phyloP scores from a whole-genome alignment of 2,888 invertebrate genomes.

The Ceriagrion tenellum region DNA sequence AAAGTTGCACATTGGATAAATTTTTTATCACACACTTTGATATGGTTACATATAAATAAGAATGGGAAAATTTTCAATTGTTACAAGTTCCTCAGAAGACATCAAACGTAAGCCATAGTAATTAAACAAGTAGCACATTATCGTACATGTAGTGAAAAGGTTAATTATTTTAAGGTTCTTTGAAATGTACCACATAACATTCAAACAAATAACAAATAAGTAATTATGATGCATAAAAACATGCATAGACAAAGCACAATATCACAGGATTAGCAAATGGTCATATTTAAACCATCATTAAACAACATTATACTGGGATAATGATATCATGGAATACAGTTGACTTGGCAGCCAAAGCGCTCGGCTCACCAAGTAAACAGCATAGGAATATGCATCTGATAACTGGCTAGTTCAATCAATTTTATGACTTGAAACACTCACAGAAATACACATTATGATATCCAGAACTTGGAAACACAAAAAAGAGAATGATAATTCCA shows the following conservation, averaged over 20 bases:
- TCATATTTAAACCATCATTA: background rate
- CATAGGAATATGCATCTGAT: conserved; percentile 9
- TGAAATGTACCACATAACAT: background rate
- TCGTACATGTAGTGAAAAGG: background rate
- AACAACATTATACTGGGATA: background rate
- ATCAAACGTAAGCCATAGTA: background rate
- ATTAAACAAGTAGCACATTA: background rate
- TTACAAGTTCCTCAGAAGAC: background rate
- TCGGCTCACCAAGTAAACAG: background rate
- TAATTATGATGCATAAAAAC: background rate
- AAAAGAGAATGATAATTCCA: background rate
- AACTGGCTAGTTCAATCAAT: background rate
- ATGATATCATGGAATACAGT: background rate
- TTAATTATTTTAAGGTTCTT: background rate
- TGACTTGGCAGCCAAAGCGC: background rate
- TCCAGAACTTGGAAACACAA: background rate
- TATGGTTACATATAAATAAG: background rate
- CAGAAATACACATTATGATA: background rate
- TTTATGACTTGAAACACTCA: background rate
- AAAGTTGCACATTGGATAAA: background rate
- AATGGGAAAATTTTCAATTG: background rate
- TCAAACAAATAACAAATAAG: background rate
- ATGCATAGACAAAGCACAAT: conserved; percentile 25
- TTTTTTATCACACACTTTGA: background rate
- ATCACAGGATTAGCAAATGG: conserved; percentile 42